phyloP scores from a whole-genome alignment of 2,113 vertebrate species.

The Hucho hucho region DNA sequence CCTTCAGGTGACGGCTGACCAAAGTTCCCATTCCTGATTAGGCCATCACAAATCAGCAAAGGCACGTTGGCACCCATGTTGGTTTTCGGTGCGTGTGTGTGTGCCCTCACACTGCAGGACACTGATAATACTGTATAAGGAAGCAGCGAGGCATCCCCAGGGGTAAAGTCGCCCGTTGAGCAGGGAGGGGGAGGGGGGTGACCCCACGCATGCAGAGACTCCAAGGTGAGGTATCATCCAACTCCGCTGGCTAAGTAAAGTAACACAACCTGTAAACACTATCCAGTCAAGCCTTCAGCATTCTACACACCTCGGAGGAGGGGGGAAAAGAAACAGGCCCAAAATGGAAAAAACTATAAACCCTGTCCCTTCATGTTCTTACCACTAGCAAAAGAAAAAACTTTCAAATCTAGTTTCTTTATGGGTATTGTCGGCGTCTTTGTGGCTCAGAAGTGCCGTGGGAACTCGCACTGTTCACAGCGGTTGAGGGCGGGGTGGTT shows the following conservation, averaged over 20 bases:
- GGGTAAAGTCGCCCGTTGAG: constrained; percentile 11
- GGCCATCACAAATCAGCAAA: constrained; percentile 47
- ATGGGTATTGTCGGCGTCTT: constrained; percentile 14
- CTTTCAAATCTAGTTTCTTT: constrained; percentile 17
- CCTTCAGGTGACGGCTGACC: constrained; percentile 51
- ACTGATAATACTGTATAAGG: constrained; percentile 85
- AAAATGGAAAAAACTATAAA: constrained; percentile 8
- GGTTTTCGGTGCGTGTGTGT: constrained; percentile 29
- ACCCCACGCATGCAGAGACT: constrained; percentile 70
- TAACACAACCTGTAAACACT: constrained; percentile 74
- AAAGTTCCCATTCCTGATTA: constrained; percentile 35
- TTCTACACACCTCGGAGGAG: constrained; percentile 49
- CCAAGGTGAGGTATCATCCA: constrained; percentile 83
- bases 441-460: constrained; percentile 93
- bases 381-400: constrained; percentile 6
- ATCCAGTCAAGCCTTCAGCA: constrained; percentile 73
- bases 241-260: constrained; percentile 33
- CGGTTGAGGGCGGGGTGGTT: constrained; percentile 97
- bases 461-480: constrained; percentile 99
- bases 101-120: constrained; percentile 70
- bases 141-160: constrained; percentile 62
- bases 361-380: constrained; percentile 30
- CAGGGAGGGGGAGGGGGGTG: constrained; percentile 13
- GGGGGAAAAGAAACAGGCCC: background rate
- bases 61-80: constrained; percentile 49